These are phyloP conservation scores for Pteria penguin DNA, from an alignment of 2,888 invertebrate species.

Conservation along the genomic window DNA sequence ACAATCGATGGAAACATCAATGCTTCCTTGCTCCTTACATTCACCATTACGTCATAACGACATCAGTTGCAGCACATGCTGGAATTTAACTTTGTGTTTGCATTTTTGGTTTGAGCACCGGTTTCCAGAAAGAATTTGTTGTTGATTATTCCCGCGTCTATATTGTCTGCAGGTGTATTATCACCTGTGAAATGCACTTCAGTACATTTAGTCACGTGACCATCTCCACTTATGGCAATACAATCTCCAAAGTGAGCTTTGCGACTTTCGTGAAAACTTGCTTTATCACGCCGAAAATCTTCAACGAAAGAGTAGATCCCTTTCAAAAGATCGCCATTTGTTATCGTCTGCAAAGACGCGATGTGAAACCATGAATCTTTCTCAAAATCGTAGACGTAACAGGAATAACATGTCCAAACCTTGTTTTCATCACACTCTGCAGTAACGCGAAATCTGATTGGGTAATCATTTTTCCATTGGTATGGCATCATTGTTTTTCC, in stretches of 20 bases:
- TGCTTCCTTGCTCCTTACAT: no score
- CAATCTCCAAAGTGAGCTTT: slow-evolving; percentile 8
- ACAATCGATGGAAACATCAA: no score
- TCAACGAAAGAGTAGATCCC: slow-evolving; percentile 9
- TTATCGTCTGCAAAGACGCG: slow-evolving; percentile 9
- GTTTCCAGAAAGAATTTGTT: slow-evolving; percentile 7
- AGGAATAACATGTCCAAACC: slow-evolving; percentile 8
- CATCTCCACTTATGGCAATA: not conserved
- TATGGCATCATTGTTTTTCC: slow-evolving; percentile 4
- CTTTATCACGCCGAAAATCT: slow-evolving; percentile 18
- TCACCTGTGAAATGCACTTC: slow-evolving; percentile 8
- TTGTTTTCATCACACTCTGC: not conserved
- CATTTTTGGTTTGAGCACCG: not conserved
- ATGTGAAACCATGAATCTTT: slow-evolving; percentile 8
- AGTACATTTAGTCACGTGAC: not conserved
- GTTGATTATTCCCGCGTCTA: not conserved
- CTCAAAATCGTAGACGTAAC: not conserved
- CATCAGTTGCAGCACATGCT: no score
- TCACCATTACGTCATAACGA: no score
- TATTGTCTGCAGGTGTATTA: not conserved
- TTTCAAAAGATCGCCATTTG: slow-evolving; percentile 2
- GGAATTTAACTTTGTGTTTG: not conserved
- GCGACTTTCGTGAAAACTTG: slow-evolving; percentile 13
- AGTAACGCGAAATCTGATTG: not conserved
- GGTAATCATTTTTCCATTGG: slow-evolving; percentile 7